Conservation (phyloP, 2,113 vertebrate genomes). For the Syrrhaptes paradoxus region DNA sequence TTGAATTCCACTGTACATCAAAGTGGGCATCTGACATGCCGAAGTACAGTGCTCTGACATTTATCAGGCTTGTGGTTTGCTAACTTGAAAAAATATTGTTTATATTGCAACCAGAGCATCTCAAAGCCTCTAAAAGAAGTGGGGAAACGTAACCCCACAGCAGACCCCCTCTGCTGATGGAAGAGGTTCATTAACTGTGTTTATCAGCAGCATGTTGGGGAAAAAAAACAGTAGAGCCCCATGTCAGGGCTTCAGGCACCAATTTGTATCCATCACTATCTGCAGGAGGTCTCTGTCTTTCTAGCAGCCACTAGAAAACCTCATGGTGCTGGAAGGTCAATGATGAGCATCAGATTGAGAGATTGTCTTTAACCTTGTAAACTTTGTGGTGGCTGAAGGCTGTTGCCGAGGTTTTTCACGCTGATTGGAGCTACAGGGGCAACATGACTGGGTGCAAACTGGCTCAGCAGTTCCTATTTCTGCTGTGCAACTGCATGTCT, state of each 20-base stretch:
- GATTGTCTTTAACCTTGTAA: slow-evolving; percentile 20
- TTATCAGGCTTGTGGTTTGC: neutral
- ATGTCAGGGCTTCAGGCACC: neutral
- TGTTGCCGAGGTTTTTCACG: slow-evolving; percentile 1
- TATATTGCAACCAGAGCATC: neutral
- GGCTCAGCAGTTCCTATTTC: neutral
- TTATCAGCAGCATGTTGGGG: neutral
- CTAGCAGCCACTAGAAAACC: neutral
- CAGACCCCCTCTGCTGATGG: neutral
- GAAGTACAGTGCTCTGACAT: neutral
- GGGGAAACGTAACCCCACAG: neutral
- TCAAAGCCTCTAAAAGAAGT: neutral
- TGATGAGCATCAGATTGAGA: neutral
- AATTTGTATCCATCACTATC: neutral
- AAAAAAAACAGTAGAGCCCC: neutral
- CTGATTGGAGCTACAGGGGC: neutral
- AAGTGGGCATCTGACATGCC: neutral
- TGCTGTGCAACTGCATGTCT: neutral
- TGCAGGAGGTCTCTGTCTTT: neutral
- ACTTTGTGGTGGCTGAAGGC: neutral
- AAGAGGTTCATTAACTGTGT: neutral
- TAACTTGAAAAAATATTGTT: neutral
- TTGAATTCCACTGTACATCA: neutral
- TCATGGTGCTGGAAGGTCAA: neutral
- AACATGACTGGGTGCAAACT: neutral